Conservation (phyloP, 2,888 invertebrate species). For the Mesorhabditis sp. region DNA sequence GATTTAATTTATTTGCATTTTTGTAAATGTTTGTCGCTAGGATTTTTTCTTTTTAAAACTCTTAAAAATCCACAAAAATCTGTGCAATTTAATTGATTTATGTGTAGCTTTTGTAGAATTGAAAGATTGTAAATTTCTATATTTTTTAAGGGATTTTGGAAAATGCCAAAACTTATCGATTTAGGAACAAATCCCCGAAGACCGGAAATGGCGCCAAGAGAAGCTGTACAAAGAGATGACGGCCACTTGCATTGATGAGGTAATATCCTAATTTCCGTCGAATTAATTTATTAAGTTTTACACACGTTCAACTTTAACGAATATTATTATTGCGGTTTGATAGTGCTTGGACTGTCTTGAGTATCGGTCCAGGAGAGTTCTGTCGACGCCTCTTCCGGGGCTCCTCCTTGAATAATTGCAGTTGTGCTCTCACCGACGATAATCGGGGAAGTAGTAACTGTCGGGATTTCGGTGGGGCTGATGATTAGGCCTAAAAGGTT, state of each 20-base stretch:
- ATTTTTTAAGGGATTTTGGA: too few relatives aligned
- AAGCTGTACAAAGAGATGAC: slow-evolving; percentile 55
- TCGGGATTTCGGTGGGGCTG: neutral
- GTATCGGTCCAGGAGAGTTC: neutral
- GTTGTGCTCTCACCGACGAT: neutral
- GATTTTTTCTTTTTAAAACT: too few relatives aligned
- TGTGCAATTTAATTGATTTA: too few relatives aligned
- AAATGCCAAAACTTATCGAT: too few relatives aligned
- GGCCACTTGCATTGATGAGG: slow-evolving; percentile 51
- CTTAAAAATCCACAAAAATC: too few relatives aligned
- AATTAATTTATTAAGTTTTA: neutral
- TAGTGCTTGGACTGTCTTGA: neutral
- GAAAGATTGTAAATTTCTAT: too few relatives aligned
- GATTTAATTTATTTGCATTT: too few relatives aligned
- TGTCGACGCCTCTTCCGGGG: neutral
- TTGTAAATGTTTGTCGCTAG: too few relatives aligned
- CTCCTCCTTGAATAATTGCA: neutral
- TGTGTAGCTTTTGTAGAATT: too few relatives aligned
- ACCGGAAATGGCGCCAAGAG: slow-evolving; percentile 54
- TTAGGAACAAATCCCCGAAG: slow-evolving; percentile 36
- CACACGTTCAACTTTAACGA: neutral
- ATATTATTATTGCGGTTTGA: too few relatives aligned
- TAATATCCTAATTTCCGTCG: neutral
- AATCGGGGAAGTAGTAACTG: neutral
- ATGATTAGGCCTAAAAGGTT: neutral